Percentiles rank a stretch among this genome's conserved stretches.
phyloP scores from a whole-genome alignment of 2,113 vertebrate species.

The Amia ocellicauda region DNA sequence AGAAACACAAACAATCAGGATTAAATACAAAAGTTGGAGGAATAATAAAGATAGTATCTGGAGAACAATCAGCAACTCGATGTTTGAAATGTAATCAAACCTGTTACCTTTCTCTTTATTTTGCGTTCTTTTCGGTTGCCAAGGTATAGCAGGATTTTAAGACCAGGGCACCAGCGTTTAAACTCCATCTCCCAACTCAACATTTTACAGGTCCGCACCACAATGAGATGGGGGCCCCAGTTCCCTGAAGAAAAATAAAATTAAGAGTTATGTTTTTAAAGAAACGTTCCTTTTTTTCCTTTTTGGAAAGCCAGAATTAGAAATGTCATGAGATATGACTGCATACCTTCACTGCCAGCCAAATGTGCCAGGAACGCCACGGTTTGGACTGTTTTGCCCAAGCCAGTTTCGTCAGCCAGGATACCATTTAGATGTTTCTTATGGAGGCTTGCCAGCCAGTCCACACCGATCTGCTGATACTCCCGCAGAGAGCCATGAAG shows the following conservation, averaged over 20 bases:
- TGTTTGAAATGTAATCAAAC: constrained; percentile 10
- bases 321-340: background rate
- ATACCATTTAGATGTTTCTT: constrained; percentile 87
- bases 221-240: constrained; percentile 87
- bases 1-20: background rate
- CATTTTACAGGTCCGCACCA: constrained; percentile 84
- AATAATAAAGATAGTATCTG: background rate
- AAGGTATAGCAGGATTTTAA: constrained; percentile 85
- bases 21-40: background rate
- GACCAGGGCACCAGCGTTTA: constrained; percentile 87
- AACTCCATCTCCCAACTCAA: constrained; percentile 87
- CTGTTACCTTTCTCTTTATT: constrained; percentile 77
- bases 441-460: constrained; percentile 81
- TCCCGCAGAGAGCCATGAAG: constrained; percentile 81
- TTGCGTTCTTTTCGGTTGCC: constrained; percentile 77
- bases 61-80: background rate
- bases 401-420: constrained; percentile 82
- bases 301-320: no score
- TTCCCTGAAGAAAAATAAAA: constrained; percentile 59
- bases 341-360: constrained; percentile 80
- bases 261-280: no score
- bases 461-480: constrained; percentile 86
- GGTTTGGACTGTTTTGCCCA: constrained; percentile 87
- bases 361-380: constrained; percentile 88
- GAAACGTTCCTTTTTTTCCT: no score